A percentile compares a stretch with the other conserved stretches of the same genome.
Evolutionary conservation across 2,797 vertebrate genomes (phyloP).

Genomic region (Morus bassanus): DNA sequence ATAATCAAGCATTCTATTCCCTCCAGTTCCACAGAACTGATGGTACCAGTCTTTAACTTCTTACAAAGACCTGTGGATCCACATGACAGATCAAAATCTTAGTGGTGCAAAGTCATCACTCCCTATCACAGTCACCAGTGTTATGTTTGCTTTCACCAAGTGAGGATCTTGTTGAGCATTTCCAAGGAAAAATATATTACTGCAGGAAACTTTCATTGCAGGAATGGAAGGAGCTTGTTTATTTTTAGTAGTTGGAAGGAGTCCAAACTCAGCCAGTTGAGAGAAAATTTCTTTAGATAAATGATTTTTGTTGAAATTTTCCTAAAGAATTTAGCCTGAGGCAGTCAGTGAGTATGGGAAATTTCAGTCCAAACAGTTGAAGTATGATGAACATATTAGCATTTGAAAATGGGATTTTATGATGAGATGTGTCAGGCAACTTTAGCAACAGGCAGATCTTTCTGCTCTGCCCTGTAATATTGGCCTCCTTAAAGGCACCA

Average conservation of each 20-base stretch:
- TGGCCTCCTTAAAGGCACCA: background rate
- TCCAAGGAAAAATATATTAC: background rate
- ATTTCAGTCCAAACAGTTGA: background rate
- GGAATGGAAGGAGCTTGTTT: background rate
- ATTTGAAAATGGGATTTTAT: background rate
- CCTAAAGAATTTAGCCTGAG: background rate
- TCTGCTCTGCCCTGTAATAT: background rate
- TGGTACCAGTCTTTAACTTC: background rate
- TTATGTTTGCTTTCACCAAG: background rate
- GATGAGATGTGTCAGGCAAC: background rate
- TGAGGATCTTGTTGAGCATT: background rate
- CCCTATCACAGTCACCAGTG: background rate
- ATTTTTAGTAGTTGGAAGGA: background rate
- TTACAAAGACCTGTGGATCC: background rate
- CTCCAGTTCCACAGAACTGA: background rate
- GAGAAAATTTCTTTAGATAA: background rate
- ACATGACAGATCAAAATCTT: background rate
- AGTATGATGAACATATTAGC: background rate
- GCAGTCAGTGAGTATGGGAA: background rate
- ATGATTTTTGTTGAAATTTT: background rate
- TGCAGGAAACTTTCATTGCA: background rate
- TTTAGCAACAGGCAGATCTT: background rate
- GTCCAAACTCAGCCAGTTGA: background rate
- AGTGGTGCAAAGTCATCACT: background rate
- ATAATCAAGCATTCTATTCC: constrained; percentile 37